Conservation (phyloP, 2,113 vertebrate genomes). For the Natator depressus region DNA sequence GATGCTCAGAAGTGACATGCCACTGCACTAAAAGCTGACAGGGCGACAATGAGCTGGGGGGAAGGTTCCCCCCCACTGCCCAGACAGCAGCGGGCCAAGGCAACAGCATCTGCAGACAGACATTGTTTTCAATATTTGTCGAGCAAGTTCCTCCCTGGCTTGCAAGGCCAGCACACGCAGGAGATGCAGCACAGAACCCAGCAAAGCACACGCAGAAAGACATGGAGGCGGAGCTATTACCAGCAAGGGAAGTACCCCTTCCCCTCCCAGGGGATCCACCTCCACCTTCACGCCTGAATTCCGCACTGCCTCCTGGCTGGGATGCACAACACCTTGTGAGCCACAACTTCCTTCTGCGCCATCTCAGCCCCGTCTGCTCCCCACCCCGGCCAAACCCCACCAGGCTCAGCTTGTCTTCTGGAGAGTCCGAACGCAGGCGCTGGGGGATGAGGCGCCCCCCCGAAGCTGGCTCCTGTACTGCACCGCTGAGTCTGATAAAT, state of each 20-base stretch:
- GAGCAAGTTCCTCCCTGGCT: not conserved
- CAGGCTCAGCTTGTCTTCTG: not conserved
- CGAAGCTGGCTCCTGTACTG: accelerated
- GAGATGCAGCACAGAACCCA: not conserved
- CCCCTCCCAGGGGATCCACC: not conserved
- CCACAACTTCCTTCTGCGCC: not conserved
- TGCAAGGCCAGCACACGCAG: accelerated
- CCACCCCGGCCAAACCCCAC: accelerated
- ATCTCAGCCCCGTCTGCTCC: not conserved
- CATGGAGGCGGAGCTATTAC: accelerated
- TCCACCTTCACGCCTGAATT: not conserved
- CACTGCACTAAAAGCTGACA: not conserved
- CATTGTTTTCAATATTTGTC: accelerated
- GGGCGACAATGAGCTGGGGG: not conserved
- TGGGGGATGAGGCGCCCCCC: not conserved
- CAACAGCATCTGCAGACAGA: not conserved
- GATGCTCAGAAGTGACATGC: not conserved
- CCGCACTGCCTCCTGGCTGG: not conserved
- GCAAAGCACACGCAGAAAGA: not conserved
- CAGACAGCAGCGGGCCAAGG: not conserved
- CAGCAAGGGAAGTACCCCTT: accelerated
- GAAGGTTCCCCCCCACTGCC: too few species aligned
- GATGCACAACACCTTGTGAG: not conserved
- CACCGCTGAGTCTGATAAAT: not conserved
- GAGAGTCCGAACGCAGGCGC: not conserved